These are phyloP conservation scores for Barnardius zonarius DNA, from an alignment of 2,113 vertebrate species.

Conservation along the genomic window DNA sequence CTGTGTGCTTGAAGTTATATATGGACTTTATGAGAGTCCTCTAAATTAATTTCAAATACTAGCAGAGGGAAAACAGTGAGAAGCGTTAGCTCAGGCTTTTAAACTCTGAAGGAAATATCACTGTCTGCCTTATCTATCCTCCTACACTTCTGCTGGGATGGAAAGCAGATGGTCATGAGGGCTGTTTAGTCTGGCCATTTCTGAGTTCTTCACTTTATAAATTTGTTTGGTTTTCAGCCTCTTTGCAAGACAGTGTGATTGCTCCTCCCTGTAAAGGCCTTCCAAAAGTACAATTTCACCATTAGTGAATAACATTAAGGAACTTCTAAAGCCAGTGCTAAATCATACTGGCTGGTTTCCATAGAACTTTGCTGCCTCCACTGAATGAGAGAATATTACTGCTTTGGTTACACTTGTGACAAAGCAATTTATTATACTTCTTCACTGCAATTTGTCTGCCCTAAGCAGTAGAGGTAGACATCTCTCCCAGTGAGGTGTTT, in stretches of 20 bases:
- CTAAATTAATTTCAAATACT: background rate
- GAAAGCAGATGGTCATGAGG: background rate
- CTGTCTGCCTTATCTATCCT: background rate
- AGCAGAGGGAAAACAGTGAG: background rate
- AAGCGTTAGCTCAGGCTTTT: background rate
- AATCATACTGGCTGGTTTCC: background rate
- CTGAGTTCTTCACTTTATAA: background rate
- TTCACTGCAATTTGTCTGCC: conserved; percentile 7
- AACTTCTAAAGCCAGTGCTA: background rate
- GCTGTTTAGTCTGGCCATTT: background rate
- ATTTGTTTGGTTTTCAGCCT: background rate
- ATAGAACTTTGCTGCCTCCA: background rate
- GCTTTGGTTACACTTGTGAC: background rate
- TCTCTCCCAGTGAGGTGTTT: background rate
- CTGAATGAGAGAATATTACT: background rate
- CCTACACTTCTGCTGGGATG: background rate
- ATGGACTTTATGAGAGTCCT: background rate
- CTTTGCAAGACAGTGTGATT: background rate
- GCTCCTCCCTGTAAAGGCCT: background rate
- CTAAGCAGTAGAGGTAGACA: background rate
- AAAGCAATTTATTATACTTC: background rate
- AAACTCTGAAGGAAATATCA: background rate
- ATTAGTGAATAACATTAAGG: conserved; percentile 1
- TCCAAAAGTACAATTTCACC: background rate
- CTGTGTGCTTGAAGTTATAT: background rate